A percentile compares a stretch with the other conserved stretches of the same genome.
Evolutionary conservation across 1,140 invertebrate genomes (phyloP).

Genomic region (Tribolium castaneum): DNA sequence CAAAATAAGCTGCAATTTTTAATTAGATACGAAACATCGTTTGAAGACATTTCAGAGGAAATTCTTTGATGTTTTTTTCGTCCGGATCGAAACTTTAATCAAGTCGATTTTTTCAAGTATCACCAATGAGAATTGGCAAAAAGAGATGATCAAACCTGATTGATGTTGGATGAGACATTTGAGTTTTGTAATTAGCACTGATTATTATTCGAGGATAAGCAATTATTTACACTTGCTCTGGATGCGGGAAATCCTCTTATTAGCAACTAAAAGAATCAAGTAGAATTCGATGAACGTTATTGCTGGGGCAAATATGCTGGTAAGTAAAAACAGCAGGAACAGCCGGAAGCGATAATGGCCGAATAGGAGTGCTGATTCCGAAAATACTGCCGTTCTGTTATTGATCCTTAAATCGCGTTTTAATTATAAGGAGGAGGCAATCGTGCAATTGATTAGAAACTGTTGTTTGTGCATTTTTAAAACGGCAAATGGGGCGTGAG

Average conservation of each 20-base stretch:
- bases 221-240: background rate
- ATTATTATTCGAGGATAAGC: conserved; percentile 26
- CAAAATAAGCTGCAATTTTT: background rate
- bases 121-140: conserved; percentile 1
- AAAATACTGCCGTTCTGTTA: conserved; percentile 7
- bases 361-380: conserved; percentile 18
- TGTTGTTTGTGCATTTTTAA: conserved; percentile 1
- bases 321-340: conserved; percentile 36
- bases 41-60: background rate
- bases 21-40: background rate
- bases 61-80: conserved; percentile 15
- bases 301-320: conserved; percentile 24
- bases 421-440: background rate
- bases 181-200: conserved; percentile 23
- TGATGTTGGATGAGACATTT: background rate
- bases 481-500: background rate
- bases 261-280: conserved; percentile 25
- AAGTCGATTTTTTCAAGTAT: conserved; percentile 11
- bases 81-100: background rate
- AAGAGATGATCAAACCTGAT: conserved; percentile 29
- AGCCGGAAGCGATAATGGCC: conserved; percentile 24
- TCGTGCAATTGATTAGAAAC: background rate
- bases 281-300: conserved; percentile 5
- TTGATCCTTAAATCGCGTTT: conserved; percentile 30
- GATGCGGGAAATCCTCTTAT: conserved; percentile 12